Conservation (phyloP, 2,888 invertebrate genomes). For the Sympetrum striolatum region DNA sequence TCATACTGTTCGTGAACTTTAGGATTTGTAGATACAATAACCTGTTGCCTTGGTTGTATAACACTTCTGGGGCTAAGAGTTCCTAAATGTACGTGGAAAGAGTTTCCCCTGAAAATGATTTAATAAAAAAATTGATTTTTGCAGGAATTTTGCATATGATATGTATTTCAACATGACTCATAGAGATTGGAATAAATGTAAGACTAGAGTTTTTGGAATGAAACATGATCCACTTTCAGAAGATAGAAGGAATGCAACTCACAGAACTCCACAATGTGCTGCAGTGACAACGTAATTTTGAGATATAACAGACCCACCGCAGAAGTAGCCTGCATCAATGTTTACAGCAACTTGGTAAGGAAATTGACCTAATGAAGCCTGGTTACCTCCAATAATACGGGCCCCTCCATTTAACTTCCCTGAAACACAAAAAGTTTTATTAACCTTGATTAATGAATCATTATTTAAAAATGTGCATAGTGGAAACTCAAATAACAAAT, state of each 20-base stretch:
- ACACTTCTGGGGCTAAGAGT: background rate
- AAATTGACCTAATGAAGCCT: slow-evolving; percentile 1
- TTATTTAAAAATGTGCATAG: background rate
- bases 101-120: background rate
- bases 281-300: background rate
- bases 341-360: slow-evolving; percentile 8
- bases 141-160: background rate
- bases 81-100: background rate
- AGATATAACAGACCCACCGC: background rate
- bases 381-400: background rate
- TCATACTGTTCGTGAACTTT: background rate
- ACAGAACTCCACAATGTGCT: slow-evolving; percentile 13
- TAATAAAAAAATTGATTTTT: background rate
- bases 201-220: background rate
- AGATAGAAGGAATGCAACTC: background rate
- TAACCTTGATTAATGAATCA: background rate
- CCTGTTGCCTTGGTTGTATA: background rate
- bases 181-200: background rate
- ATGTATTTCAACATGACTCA: background rate
- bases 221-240: background rate
- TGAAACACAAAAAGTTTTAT: background rate
- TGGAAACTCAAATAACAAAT: no score
- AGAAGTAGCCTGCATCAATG: slow-evolving; percentile 23
- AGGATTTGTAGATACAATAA: background rate
- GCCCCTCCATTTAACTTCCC: background rate